phyloP scores from a whole-genome alignment of 2,113 vertebrate species.

The Megaptera novaeangliae region DNA sequence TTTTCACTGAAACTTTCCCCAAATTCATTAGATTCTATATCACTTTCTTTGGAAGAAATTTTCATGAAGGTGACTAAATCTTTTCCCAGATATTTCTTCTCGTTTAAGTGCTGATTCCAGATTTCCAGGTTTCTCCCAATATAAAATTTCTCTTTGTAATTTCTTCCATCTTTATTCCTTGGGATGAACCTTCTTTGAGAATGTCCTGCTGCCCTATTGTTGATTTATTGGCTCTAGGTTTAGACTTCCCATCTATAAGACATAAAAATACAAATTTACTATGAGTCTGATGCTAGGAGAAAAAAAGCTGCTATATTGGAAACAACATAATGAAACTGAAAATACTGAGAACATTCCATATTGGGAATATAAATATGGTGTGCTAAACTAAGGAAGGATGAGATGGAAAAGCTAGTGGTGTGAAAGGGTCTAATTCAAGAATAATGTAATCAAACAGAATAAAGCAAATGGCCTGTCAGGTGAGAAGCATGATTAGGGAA shows the following conservation, averaged over 20 bases:
- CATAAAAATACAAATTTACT: not conserved
- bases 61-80: not conserved
- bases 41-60: conserved; percentile 15
- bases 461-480: not conserved
- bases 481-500: not conserved
- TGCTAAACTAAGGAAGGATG: not conserved
- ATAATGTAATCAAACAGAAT: not conserved
- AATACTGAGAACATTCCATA: not conserved
- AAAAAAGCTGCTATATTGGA: not conserved
- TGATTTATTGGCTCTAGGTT: not conserved
- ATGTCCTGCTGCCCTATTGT: not conserved
- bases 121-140: not conserved
- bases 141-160: not conserved
- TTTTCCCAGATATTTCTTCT: not conserved
- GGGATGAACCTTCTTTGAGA: not conserved
- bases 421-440: not conserved
- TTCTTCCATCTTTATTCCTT: not conserved
- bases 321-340: not conserved
- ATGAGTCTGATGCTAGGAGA: not conserved
- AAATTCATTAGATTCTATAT: not conserved
- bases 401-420: not conserved
- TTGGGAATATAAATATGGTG: not conserved
- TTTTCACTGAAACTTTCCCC: not conserved
- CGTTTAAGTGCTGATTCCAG: not conserved
- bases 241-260: not conserved